Evolutionary conservation across 2,113 vertebrate genomes (phyloP), one percentile per base, ranked within the genome.

Genomic region (Pampusana beccarii): DNA sequence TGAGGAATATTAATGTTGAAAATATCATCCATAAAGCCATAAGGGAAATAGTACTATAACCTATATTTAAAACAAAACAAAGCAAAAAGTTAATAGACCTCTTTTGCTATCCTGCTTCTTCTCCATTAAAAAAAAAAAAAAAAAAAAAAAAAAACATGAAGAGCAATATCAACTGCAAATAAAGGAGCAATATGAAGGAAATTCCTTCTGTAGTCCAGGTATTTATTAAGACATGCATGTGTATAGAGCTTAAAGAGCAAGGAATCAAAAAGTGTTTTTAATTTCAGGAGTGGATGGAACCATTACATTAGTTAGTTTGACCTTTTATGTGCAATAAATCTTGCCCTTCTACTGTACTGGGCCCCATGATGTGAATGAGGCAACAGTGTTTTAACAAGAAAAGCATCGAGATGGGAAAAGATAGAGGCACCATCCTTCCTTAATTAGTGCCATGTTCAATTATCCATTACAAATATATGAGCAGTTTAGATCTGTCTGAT

Each of bases 221-320:
- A 20, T 74, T 91, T 77, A 54, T 71, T 46, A 70, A 93, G 71
- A 61, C 24, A 10, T 58, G 40, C 0, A 0, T 18, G 29, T 65
- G 31, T 42, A 33, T 10, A 29, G 42, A 88, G 40, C 36, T 88
- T 57, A 75, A 57, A 88, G n/a, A 80, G 20, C 44, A 65, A 69
- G 66, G 44, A 72, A 80, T 60, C 77, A 75, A 46, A 86, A 75
- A 72, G 12, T 51, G 7, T 0, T 80, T 91, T 92, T 90, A 73
- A 92, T 94, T 93, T 91, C 58, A 86, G 81, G 16, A 86, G 51
- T 70, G 34, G 54, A 58, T 80, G 50, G 36, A 79, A 38, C 58
- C n/a, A 58, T 94, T 62, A 84, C 57, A 90, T 96, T 69, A 80
- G 65, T 46, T 88, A 53, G 12, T 72, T 66, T 96, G 93, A 96